phyloP scores from a whole-genome alignment of 1,140 invertebrate species.

The Frieseomelitta varia region DNA sequence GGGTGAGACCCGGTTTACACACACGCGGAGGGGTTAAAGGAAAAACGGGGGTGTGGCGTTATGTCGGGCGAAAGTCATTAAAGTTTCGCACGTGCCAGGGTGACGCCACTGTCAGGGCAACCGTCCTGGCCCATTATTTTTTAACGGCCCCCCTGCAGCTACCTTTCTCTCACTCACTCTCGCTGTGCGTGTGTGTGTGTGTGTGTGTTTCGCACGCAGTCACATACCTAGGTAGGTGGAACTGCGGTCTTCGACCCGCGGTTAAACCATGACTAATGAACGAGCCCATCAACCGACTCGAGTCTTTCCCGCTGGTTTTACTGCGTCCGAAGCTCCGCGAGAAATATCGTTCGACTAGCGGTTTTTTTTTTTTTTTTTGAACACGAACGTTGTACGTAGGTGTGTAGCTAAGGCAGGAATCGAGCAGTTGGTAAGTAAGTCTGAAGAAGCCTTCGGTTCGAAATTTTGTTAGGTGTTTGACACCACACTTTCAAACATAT shows the following conservation, averaged over 20 bases:
- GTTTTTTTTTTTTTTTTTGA: too few relatives aligned
- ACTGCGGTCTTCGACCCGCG: conserved; percentile 38
- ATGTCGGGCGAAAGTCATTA: conserved; percentile 63
- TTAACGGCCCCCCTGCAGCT: conserved; percentile 59
- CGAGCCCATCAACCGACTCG: conserved; percentile 40
- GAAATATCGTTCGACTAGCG: conserved; percentile 1
- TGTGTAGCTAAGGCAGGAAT: too few relatives aligned
- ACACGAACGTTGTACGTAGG: not conserved
- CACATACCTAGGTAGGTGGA: not conserved
- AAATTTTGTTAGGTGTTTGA: too few relatives aligned
- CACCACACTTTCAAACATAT: too few relatives aligned
- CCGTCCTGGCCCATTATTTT: conserved; percentile 69
- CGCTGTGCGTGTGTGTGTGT: not conserved
- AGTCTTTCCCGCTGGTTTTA: not conserved
- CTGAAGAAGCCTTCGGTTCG: too few relatives aligned
- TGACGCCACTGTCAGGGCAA: conserved; percentile 38
- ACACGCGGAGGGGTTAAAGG: conserved; percentile 5
- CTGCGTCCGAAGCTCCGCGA: not conserved
- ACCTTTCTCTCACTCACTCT: not conserved
- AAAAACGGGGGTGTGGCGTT: conserved; percentile 25
- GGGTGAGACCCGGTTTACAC: conserved; percentile 8
- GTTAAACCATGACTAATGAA: conserved; percentile 70
- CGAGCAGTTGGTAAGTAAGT: too few relatives aligned
- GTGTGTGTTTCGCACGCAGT: not conserved
- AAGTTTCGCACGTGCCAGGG: conserved; percentile 69